Evolutionary conservation across 2,113 vertebrate genomes (phyloP), one percentile per base, ranked within the genome.

Genomic region (Aldabrachelys gigantea): DNA sequence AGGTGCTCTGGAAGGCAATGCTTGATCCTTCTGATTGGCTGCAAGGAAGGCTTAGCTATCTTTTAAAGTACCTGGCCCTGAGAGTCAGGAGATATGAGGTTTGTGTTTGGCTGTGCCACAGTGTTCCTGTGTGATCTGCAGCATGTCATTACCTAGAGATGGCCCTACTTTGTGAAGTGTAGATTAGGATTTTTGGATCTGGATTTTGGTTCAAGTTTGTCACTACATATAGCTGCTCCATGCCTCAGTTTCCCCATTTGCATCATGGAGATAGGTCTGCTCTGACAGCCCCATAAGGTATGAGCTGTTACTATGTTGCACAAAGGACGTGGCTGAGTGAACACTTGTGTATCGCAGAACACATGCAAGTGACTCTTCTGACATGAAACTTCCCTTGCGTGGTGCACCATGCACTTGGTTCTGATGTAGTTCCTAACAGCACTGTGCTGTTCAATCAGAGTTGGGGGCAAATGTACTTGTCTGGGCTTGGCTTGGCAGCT

Each of bases 371-470:
- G 16, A 22, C 53, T 57, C 56, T 57, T 57, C 27, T 12, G 56
- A 62, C 29, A 62, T 35, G 29, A 31, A 16, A 16, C 35, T 65
- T 52, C 10, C 57, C 44, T 22, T 7, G 69, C 3, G 44, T 6
- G 41, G 72, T 6, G 12, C 80, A 0, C n/a, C 0, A 0, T 6
- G 35, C 6, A 0, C 44, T 38, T 38, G 2, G 44, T 44, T 6
- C 16, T 6, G 24, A 7, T 12, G 76, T 10, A 14, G 41, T 47
- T 16, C 1, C 41, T 54, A 27, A 53, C 82, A 35, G 13, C 38
- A 1, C 38, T 4, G 17, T 16, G 75, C 29, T 16, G 57, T 38
- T 72, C 22, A 38, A 8, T 13, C n/a, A 22, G 14, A 19, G 5
- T 4, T 19, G 4, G 59, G 1, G 53, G 11, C 29, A 14, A 22